Evolutionary conservation across 2,113 vertebrate species (phyloP), one percentile per base, ranked within the genome.

Genomic region (Symphodus melops): DNA sequence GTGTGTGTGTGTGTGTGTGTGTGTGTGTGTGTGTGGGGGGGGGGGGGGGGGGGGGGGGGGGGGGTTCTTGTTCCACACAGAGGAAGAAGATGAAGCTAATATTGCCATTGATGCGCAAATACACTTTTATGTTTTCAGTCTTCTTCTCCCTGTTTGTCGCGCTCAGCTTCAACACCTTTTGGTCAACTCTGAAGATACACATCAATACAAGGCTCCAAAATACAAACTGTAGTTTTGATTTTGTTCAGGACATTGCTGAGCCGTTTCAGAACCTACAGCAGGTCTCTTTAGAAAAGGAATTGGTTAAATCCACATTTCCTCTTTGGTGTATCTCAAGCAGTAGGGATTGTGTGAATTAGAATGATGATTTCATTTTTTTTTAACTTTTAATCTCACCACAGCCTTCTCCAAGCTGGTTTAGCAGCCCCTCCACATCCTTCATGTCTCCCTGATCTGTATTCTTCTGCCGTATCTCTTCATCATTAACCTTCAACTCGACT

Each of bases 361-460:
- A 33, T 4, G 28, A 33, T 33, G 1, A 33, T 33, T 33, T 33
- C 6, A 5, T 5, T 33, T 41, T 6, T 41, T 41, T 88, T 79
- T 81, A 68, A 68, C 72, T 48, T 20, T 61, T 79, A 79, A 83
- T 89, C 79, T 66, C 33, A n/a, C 6, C 44, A 71, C 74, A 79
- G 79, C 71, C 25, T 63, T 77, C 56, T 83, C 60, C 62, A 53
- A 61, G 62, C 81, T 56, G 78, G 75, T 81, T 91, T 77, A 41
- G 42, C 54, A 37, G 70, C 77, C 71, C 69, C 46, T 65, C 72
- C 67, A 58, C 85, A 86, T 88, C 79, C 85, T 88, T 85, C 73
- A 79, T 66, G 58, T 79, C 81, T 41, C 61, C 55, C 88, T 90
- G 86, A 88, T 93, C 89, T 89, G 85, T 89, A 90, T 92, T 91